Evolutionary conservation across 1,140 invertebrate species (phyloP).

Genomic region (Pachyrhynchus sulphureomaculatus): DNA sequence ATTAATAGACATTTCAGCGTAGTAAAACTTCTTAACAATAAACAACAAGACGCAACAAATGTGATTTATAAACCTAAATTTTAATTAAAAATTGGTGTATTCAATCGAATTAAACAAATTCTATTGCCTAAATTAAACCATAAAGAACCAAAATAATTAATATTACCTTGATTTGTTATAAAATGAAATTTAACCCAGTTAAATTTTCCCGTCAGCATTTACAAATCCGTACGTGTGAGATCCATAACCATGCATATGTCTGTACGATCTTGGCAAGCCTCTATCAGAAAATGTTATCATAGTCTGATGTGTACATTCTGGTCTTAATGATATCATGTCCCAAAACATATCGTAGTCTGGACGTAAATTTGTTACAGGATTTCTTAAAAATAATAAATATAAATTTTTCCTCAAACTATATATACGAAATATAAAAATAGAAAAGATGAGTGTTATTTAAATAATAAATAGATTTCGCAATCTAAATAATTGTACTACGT

Average conservation of each 20-base stretch:
- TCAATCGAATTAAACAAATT: too few species aligned
- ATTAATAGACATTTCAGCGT: too few species aligned
- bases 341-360: slow-evolving; percentile 82
- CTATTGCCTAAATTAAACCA: too few species aligned
- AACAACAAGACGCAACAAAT: too few species aligned
- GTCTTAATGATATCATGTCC: slow-evolving; percentile 85
- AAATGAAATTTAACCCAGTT: slow-evolving; percentile 76
- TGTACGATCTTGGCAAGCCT: slow-evolving; percentile 84
- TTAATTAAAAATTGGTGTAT: too few species aligned
- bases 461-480: too few species aligned
- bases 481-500: too few species aligned
- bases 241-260: slow-evolving; percentile 73
- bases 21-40: too few species aligned
- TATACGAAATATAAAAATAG: neutral
- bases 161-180: slow-evolving; percentile 64
- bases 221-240: slow-evolving; percentile 72
- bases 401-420: neutral
- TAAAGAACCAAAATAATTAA: too few species aligned
- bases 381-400: slow-evolving; percentile 42
- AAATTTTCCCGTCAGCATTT: slow-evolving; percentile 59
- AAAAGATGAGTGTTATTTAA: too few species aligned
- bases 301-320: slow-evolving; percentile 80
- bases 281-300: slow-evolving; percentile 84
- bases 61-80: too few species aligned
- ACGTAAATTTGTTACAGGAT: slow-evolving; percentile 69